Percentiles rank a stretch among this genome's conserved stretches.
phyloP scores from a whole-genome alignment of 2,797 vertebrate species.

The Xyrichtys novacula region DNA sequence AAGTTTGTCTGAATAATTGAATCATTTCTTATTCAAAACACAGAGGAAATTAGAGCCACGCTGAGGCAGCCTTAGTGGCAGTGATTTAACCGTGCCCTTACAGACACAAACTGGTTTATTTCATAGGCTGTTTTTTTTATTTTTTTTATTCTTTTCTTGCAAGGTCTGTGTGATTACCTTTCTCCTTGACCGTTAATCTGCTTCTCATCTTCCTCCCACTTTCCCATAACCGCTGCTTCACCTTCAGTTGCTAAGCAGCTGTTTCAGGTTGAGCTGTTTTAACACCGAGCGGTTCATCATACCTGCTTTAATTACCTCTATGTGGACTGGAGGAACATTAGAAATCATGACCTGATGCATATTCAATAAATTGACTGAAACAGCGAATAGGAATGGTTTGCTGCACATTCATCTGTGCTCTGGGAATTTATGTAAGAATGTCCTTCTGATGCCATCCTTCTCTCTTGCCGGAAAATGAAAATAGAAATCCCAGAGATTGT shows the following conservation, averaged over 20 bases:
- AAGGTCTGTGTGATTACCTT: constrained; percentile 48
- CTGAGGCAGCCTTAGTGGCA: constrained; percentile 12
- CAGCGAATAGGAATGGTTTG: constrained; percentile 52
- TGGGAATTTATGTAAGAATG: constrained; percentile 53
- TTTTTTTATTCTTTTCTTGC: constrained; percentile 55
- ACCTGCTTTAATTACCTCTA: constrained; percentile 77
- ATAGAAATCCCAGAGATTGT: constrained; percentile 30
- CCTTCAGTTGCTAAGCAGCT: constrained; percentile 60
- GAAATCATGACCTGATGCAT: constrained; percentile 71
- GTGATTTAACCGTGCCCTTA: constrained; percentile 45
- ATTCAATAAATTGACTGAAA: constrained; percentile 74
- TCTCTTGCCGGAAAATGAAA: no score
- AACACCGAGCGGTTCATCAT: constrained; percentile 67
- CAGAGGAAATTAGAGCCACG: constrained; percentile 34
- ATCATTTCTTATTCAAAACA: constrained; percentile 56
- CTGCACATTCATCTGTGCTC: constrained; percentile 46
- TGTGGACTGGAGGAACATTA: constrained; percentile 42
- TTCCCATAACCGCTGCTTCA: constrained; percentile 46
- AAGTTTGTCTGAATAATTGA: constrained; percentile 47
- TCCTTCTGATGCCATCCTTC: constrained; percentile 48
- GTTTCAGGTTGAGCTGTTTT: constrained; percentile 75
- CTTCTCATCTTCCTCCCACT: constrained; percentile 25
- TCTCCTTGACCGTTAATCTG: constrained; percentile 57
- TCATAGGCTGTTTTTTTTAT: constrained; percentile 47
- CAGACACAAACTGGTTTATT: constrained; percentile 49